Evolutionary conservation across 2,113 vertebrate species (phyloP), one percentile per base, ranked within the genome.

Genomic region (Lamprologus speciosus): DNA sequence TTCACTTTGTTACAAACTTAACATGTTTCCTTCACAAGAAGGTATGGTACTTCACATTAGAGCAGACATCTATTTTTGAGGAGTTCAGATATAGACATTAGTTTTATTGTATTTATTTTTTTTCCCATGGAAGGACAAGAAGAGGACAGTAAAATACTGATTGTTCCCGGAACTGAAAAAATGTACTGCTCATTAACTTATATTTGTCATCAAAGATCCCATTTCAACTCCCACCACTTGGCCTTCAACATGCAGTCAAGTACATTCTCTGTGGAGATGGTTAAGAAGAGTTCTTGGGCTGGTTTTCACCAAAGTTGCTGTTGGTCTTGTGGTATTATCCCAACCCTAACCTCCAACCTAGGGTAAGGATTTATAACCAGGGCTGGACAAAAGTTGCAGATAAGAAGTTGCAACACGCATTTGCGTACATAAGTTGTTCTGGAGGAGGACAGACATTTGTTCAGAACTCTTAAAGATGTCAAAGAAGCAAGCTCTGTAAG

Each of bases 401-500:
- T 33, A 60, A 60, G 28, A 60, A 33, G 28, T 60, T 60, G 16
- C 57, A 33, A 60, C 9, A 4, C 2, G 2, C 16, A 0, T 60
- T 33, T 60, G 14, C 8, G 2, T 60, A 60, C 8, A 31, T 60
- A 60, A 33, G 28, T 17, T 60, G 16, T 60, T 60, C 57, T 33
- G 28, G 57, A 33, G 16, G 28, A 60, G 28, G 28, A 60, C 57
- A 33, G 28, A 60, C 26, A 58, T 58, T 60, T 60, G 9, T 60
- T 60, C 5, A 60, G 28, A 60, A 60, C 28, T 60, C 9, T 60
- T 33, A 33, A 60, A 60, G 16, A 60, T 60, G 16, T 60, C 57
- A 2, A 33, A 33, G 1, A 60, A 60, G 0, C 14, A 60, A 60
- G 28, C 57, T 33, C 57, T 0, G 0, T 33, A 19, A 60, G 0